These are phyloP conservation scores for Prionace glauca DNA, from an alignment of 2,797 vertebrate species.

Conservation along the genomic window DNA sequence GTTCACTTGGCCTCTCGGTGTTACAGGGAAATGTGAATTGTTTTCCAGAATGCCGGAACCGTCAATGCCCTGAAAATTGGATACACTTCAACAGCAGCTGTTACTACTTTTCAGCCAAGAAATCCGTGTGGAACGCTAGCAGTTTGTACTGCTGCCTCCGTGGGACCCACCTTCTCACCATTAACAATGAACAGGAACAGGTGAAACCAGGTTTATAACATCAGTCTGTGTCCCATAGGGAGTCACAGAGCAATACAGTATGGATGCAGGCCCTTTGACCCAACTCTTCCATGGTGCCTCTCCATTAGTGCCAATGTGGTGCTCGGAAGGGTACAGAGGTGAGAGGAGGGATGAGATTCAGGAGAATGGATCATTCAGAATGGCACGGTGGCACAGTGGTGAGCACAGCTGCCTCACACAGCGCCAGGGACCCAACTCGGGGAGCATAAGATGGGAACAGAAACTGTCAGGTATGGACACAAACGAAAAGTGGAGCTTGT, in stretches of 20 bases:
- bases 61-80: neutral
- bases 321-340: neutral
- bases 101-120: neutral
- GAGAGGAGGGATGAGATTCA: neutral
- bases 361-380: too few relatives aligned
- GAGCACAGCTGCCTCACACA: too few relatives aligned
- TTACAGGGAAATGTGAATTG: neutral
- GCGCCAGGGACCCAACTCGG: too few relatives aligned
- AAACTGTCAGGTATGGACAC: too few relatives aligned
- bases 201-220: neutral
- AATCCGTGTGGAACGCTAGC: neutral
- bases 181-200: neutral
- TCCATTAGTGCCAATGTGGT: neutral
- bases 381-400: too few relatives aligned
- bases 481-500: too few relatives aligned
- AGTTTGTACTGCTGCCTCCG: neutral
- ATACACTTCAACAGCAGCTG: neutral
- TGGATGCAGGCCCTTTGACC: too few relatives aligned
- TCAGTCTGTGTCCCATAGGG: neutral
- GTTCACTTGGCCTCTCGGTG: neutral
- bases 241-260: too few relatives aligned
- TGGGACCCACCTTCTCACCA: neutral
- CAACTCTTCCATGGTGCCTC: too few relatives aligned
- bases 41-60: neutral
- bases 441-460: too few relatives aligned